Base-by-base conservation (phyloP, 2,113 vertebrate genomes). In the Tautogolabrus adspersus region DNA sequence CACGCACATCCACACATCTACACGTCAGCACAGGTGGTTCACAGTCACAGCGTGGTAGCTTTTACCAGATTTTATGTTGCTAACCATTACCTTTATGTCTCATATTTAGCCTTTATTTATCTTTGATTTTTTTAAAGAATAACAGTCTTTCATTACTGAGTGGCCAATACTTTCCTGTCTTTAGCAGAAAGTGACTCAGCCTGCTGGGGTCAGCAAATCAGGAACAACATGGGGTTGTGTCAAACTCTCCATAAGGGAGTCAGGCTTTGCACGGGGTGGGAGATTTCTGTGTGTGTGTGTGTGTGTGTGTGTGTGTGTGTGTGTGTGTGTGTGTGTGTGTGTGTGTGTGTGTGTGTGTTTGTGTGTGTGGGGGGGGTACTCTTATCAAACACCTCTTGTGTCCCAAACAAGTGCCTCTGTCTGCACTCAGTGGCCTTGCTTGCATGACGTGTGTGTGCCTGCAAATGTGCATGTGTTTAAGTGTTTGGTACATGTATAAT, bases 381-480 rank as follows among this genome's bases (percentile, higher is more conserved):
- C 82, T 88, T 91, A 92, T 87, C 81, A 89, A 90, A 87, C 75
- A 75, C 77, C 82, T 88, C 88, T 82, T 91, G 86, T 92, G 85
- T 92, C 69, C 83, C 72, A 34, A 83, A 91, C 89, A 94, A 90
- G 82, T 75, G 51, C 66, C 66, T 81, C 61, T 87, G 80, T 86
- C 85, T 86, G 71, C 75, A 86, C 88, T 75, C 77, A 51, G 66
- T 84, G 77, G 75, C 87, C 92, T 76, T 64, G 34, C 72, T 68
- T 82, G 67, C 72, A 82, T 90, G 85, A 74, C 12, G 51, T 77
- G 67, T 74, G 72, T 62, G 64, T 59, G 63, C 56, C 13, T 52
- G 61, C 65, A 34, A 47, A 13, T 47, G 46, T 66, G 59, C 62
- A 57, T 58, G 30, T 44, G 71, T 77, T 74, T 22, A 23, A n/a